Evolutionary conservation across 2,888 invertebrate species (phyloP).

Genomic region (Caenorhabditis sp.): DNA sequence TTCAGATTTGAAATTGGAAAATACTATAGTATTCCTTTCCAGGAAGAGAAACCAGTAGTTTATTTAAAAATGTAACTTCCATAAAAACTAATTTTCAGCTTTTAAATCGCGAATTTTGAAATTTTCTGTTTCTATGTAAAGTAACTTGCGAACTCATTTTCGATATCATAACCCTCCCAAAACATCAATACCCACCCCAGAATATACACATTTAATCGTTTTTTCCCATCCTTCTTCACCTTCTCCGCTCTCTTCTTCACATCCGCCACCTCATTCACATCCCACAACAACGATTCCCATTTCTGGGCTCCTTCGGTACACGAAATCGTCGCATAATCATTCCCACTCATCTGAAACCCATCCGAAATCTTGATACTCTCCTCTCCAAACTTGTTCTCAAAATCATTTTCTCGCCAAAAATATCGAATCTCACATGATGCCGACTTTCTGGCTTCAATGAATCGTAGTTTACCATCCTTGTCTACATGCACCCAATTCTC

Average conservation of each 20-base stretch:
- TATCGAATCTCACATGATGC: conserved; percentile 41
- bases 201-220: conserved; percentile 30
- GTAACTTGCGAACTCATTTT: too few species aligned
- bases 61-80: too few species aligned
- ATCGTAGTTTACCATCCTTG: conserved; percentile 49
- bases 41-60: too few species aligned
- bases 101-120: too few species aligned
- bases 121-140: too few species aligned
- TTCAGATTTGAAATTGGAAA: too few species aligned
- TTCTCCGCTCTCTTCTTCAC: conserved; percentile 28
- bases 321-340: conserved; percentile 35
- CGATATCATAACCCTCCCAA: too few species aligned
- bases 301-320: conserved; percentile 33
- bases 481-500: conserved; percentile 62
- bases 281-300: conserved; percentile 37
- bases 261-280: conserved; percentile 6
- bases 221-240: conserved; percentile 11
- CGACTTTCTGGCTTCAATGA: conserved; percentile 39
- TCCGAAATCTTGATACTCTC: conserved; percentile 23
- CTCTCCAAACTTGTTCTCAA: conserved; percentile 28
- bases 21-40: too few species aligned
- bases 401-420: conserved; percentile 43
- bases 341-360: conserved; percentile 20
- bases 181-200: conserved; percentile 18
- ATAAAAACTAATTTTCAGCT: too few species aligned